These are phyloP conservation scores for Agrilus cyanescens DNA, from an alignment of 2,888 invertebrate genomes.

Conservation along the genomic window DNA sequence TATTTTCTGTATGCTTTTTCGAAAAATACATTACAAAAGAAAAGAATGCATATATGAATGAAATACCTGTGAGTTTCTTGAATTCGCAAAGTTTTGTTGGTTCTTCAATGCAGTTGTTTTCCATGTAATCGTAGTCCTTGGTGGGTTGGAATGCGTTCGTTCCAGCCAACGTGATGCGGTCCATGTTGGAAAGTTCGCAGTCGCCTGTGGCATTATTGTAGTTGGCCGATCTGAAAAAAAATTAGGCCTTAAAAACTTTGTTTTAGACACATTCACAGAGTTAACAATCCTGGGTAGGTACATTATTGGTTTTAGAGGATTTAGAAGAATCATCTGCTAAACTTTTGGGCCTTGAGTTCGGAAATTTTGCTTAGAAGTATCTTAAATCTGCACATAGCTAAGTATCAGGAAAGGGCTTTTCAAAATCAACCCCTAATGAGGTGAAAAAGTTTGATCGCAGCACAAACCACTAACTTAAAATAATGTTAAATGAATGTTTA, in stretches of 20 bases:
- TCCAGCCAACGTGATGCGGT: conserved; percentile 77
- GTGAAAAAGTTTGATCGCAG: too few species aligned
- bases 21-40: too few species aligned
- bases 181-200: conserved; percentile 85
- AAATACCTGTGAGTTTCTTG: conserved; percentile 53
- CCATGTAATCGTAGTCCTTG: conserved; percentile 64
- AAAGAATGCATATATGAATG: too few species aligned
- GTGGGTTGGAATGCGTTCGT: conserved; percentile 54
- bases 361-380: too few species aligned
- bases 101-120: conserved; percentile 88
- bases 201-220: conserved; percentile 75
- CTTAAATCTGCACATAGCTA: too few species aligned
- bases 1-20: too few species aligned
- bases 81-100: conserved; percentile 92
- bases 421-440: too few species aligned
- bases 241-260: not conserved
- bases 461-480: too few species aligned
- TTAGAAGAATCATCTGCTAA: conserved; percentile 22
- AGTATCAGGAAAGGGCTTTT: too few species aligned
- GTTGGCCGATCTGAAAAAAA: conserved; percentile 68
- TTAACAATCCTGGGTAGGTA: conserved; percentile 5
- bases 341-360: too few species aligned
- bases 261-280: not conserved
- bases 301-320: conserved; percentile 13
- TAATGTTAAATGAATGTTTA: too few species aligned